Evolutionary conservation across 2,113 vertebrate species (phyloP).

Genomic region (Pachycephala philippinensis): DNA sequence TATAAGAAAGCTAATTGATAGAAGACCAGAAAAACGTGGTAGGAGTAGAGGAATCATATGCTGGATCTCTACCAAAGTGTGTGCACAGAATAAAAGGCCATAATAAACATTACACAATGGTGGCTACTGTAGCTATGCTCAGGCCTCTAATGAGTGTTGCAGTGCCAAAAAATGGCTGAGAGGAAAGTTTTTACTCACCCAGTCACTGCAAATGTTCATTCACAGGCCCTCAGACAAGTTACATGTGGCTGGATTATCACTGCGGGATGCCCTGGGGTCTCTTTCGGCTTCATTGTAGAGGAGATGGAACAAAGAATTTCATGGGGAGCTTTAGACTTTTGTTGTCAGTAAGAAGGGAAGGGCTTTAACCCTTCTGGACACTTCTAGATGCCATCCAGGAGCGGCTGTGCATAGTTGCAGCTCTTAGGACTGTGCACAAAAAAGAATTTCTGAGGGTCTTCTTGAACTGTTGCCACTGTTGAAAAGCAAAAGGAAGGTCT

Average conservation of each 20-base stretch:
- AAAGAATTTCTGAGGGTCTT: neutral
- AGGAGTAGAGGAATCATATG: neutral
- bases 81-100: neutral
- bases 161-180: neutral
- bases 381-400: neutral
- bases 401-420: neutral
- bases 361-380: neutral
- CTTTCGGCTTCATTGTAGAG: neutral
- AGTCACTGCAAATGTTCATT: neutral
- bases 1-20: neutral
- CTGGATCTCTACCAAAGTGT: neutral
- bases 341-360: constrained; percentile 1
- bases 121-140: neutral
- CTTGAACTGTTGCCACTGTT: neutral
- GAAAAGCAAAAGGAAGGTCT: neutral
- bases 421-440: neutral
- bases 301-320: constrained; percentile 1
- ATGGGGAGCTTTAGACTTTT: constrained; percentile 23
- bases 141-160: neutral
- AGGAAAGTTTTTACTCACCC: neutral
- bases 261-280: constrained; percentile 15
- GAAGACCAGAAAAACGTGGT: neutral
- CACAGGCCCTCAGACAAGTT: constrained; percentile 12
- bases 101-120: neutral
- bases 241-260: constrained; percentile 7